These are phyloP conservation scores for Amblyjoppa proteus DNA, from an alignment of 2,888 invertebrate species.

Conservation along the genomic window DNA sequence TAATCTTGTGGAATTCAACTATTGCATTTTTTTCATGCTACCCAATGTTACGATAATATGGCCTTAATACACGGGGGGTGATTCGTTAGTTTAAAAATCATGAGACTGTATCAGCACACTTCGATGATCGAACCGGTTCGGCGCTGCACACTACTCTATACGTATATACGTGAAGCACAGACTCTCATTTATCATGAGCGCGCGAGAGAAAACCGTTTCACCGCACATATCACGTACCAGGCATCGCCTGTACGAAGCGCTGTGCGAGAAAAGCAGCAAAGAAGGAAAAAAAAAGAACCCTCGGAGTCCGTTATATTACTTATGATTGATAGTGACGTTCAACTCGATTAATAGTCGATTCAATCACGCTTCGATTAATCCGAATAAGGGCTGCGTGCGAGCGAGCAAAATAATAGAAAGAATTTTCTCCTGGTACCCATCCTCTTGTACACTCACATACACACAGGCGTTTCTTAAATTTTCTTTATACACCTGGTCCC, in stretches of 20 bases:
- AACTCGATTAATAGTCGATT: slow-evolving; percentile 72
- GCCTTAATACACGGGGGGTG: not conserved
- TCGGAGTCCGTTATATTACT: slow-evolving; percentile 69
- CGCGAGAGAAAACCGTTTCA: slow-evolving; percentile 69
- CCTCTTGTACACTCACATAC: not conserved
- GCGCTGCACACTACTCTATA: slow-evolving; percentile 31
- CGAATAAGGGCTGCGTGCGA: slow-evolving; percentile 58
- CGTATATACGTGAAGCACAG: slow-evolving; percentile 43
- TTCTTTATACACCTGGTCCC: not conserved
- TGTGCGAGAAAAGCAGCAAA: slow-evolving; percentile 40
- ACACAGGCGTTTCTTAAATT: not conserved
- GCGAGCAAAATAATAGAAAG: slow-evolving; percentile 62
- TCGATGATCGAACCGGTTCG: slow-evolving; percentile 49
- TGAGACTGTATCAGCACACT: slow-evolving; percentile 37
- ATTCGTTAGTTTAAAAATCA: slow-evolving; percentile 44
- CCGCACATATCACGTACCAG: slow-evolving; percentile 65
- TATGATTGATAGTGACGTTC: slow-evolving; percentile 73
- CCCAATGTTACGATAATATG: too few relatives aligned
- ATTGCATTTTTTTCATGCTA: not conserved
- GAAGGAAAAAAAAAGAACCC: slow-evolving; percentile 39
- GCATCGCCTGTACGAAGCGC: slow-evolving; percentile 48
- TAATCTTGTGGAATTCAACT: not conserved
- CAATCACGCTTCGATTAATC: slow-evolving; percentile 69
- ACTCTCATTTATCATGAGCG: slow-evolving; percentile 71
- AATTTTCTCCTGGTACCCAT: not conserved